phyloP scores from a whole-genome alignment of 2,888 invertebrate genomes.

The Thelaira solivaga region DNA sequence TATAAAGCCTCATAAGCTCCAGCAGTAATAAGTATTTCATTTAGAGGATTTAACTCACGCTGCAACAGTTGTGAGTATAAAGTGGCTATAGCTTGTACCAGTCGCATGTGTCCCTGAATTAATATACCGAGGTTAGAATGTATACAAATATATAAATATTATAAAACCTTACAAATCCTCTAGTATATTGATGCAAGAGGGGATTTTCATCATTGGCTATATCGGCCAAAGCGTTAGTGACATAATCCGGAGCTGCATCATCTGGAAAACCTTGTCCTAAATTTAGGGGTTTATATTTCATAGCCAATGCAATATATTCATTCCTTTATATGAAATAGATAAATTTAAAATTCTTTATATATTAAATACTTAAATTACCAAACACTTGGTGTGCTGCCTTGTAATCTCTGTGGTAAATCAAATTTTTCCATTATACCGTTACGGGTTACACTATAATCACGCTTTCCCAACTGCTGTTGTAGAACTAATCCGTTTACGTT shows the following conservation, averaged over 20 bases:
- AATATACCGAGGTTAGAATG: neutral
- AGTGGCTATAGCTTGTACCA: constrained; percentile 90
- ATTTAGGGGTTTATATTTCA: constrained; percentile 92
- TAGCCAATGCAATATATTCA: constrained; percentile 90
- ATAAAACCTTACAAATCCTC: constrained; percentile 92
- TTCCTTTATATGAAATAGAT: constrained; percentile 82
- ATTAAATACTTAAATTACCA: constrained; percentile 66
- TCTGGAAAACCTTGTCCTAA: constrained; percentile 98
- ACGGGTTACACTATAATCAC: constrained; percentile 26
- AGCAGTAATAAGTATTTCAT: constrained; percentile 90
- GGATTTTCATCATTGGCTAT: constrained; percentile 84
- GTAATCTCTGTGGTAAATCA: constrained; percentile 73
- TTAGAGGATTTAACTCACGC: constrained; percentile 87
- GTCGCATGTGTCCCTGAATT: constrained; percentile 90
- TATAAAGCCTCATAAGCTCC: constrained; percentile 98
- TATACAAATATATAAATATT: neutral
- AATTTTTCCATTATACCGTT: constrained; percentile 73
- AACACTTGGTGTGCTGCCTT: constrained; percentile 76
- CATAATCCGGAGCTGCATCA: constrained; percentile 89
- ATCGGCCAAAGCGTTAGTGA: constrained; percentile 85
- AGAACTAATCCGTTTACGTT: constrained; percentile 4
- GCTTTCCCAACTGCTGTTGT: constrained; percentile 19
- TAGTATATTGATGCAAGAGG: constrained; percentile 92
- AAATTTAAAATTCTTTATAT: neutral
- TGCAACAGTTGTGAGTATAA: constrained; percentile 89